Evolutionary conservation across 2,888 invertebrate genomes (phyloP).

Genomic region (Teinopalpus imperialis): DNA sequence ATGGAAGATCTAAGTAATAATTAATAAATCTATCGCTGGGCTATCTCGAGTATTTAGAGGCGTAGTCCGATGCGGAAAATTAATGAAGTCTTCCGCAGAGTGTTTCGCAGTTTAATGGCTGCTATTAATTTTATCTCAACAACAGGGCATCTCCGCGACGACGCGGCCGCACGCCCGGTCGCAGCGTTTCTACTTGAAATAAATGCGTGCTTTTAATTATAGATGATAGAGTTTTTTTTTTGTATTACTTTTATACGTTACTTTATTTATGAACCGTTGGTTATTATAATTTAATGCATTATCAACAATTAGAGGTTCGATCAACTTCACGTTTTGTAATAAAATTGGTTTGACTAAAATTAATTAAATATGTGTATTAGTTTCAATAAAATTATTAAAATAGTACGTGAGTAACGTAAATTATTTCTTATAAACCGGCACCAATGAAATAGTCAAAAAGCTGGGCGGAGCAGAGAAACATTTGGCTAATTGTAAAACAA

Average conservation of each 20-base stretch:
- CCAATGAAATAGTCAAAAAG: no score
- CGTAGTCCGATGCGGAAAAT: slow-evolving; percentile 68
- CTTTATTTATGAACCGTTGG: not conserved
- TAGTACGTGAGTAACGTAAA: no score
- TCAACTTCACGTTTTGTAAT: no score
- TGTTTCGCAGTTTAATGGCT: slow-evolving; percentile 74
- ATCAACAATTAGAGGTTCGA: slow-evolving; percentile 2
- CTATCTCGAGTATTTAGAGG: slow-evolving; percentile 67
- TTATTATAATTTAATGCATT: not conserved
- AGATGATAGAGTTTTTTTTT: slow-evolving; percentile 16
- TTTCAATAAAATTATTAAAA: no score
- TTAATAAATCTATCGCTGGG: slow-evolving; percentile 72
- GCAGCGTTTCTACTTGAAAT: slow-evolving; percentile 39
- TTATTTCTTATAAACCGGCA: no score
- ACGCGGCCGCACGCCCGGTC: slow-evolving; percentile 30
- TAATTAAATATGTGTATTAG: no score
- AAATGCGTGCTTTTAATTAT: slow-evolving; percentile 42
- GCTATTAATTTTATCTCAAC: slow-evolving; percentile 78
- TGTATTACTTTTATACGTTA: slow-evolving; percentile 14
- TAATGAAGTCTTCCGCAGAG: slow-evolving; percentile 77
- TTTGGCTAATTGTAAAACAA: no score
- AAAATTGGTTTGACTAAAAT: no score
- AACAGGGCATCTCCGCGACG: slow-evolving; percentile 49
- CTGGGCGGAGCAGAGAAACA: no score
- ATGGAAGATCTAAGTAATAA: slow-evolving; percentile 47